These are phyloP conservation scores for Dissostichus mawsoni DNA, from an alignment of 2,113 vertebrate genomes.

Conservation along the genomic window DNA sequence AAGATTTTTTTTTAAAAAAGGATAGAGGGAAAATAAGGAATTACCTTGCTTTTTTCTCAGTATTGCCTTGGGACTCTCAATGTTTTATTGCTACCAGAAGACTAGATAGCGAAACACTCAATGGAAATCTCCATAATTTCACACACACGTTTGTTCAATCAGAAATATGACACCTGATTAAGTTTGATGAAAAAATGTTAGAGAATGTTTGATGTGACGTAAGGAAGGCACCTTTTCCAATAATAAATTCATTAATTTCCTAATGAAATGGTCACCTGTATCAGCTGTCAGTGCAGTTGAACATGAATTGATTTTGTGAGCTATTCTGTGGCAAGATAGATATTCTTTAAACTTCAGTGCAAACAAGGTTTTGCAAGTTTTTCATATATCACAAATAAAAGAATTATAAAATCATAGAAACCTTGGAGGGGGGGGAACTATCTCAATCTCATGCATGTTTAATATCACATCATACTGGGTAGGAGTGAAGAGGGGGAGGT, in stretches of 20 bases:
- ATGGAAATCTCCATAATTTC: conserved; percentile 85
- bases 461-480: conserved; percentile 85
- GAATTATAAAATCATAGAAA: conserved; percentile 86
- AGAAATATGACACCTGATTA: conserved; percentile 72
- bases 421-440: conserved; percentile 14
- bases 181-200: conserved; percentile 68
- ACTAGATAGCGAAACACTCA: conserved; percentile 90
- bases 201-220: conserved; percentile 91
- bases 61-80: conserved; percentile 79
- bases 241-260: conserved; percentile 91
- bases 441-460: conserved; percentile 90
- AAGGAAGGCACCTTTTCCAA: conserved; percentile 99
- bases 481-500: background rate
- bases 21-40: conserved; percentile 74
- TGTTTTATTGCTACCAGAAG: conserved; percentile 85
- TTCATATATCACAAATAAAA: conserved; percentile 65
- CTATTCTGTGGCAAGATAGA: conserved; percentile 81
- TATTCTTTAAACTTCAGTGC: conserved; percentile 71
- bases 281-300: conserved; percentile 85
- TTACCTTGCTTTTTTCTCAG: conserved; percentile 60
- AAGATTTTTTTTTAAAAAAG: conserved; percentile 49
- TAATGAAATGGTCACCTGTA: conserved; percentile 87
- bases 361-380: conserved; percentile 67
- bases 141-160: conserved; percentile 63
- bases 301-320: conserved; percentile 78